Base-by-base conservation (phyloP, 2,797 vertebrate species). In the Tarsius wallacei region DNA sequence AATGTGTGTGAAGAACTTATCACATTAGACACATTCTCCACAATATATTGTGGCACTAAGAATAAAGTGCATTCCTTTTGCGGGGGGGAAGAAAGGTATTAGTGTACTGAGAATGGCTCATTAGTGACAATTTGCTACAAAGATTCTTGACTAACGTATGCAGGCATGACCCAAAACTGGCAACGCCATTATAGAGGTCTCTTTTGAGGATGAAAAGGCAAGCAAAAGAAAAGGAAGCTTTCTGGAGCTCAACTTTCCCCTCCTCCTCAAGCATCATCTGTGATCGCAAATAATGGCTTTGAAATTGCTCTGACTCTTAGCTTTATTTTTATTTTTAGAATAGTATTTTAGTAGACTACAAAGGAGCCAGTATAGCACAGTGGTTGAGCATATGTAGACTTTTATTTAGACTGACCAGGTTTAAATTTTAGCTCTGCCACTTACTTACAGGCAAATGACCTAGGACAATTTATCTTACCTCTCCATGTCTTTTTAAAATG, bases 291-390 rank as follows among this genome's bases (percentile, higher is more conserved):
- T 83, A 57, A 61, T 84, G 51, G 47, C 49, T 91, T 95, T 89
- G 80, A 94, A 87, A 93, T 28, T 7, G 14, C 61, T 95, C n/a
- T 31, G n/a, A 51, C 12, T 81, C 84, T 66, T 42, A 66, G 76
- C 66, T 89, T 26, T 53, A n/a, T 87, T 82, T 77, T 68, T n/a
- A 78, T 53, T 89, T 95, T 96, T 64, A 90, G 76, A n/a, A 12
- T 0, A 22, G 36, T 33, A 53, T 90, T 91, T 74, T 87, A 64
- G 33, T 63, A 68, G 49, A 77, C 31, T 85, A 47, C 47, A 76
- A 59, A 93, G 15, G 61, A 84, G 5, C 24, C 66, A 13, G 33
- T 33, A 28, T 11, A 47, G 21, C 36, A 28, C 28, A 59, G 33
- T 93, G 73, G 17, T 53, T 68, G 87, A 47, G 13, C 70, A 61